Evolutionary conservation across 2,888 invertebrate species (phyloP).

Genomic region (Athalia cordata): DNA sequence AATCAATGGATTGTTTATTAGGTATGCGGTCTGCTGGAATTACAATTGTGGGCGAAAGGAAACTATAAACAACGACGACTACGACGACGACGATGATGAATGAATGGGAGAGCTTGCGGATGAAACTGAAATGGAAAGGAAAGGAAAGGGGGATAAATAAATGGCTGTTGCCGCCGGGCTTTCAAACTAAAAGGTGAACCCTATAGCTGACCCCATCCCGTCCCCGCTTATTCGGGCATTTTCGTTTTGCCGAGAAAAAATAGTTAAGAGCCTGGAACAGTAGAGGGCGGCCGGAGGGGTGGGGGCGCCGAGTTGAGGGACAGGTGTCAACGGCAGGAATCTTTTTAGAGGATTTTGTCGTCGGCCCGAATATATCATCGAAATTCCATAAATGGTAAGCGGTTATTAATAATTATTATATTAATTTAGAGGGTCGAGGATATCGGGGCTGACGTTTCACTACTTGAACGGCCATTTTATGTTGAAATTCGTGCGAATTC

Average conservation of each 20-base stretch:
- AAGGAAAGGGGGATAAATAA: background rate
- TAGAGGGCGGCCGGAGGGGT: constrained; percentile 71
- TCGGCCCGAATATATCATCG: constrained; percentile 23
- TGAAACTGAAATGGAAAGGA: too few species aligned
- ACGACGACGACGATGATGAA: too few species aligned
- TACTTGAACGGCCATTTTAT: constrained; percentile 60
- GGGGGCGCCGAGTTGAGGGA: constrained; percentile 69
- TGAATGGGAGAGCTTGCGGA: too few species aligned
- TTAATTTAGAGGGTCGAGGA: constrained; percentile 16
- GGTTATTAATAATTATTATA: constrained; percentile 19
- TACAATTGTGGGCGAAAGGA: too few species aligned
- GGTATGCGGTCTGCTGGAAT: too few species aligned
- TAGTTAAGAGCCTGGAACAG: constrained; percentile 71
- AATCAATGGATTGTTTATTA: too few species aligned
- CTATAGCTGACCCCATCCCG: background rate
- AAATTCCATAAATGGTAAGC: constrained; percentile 41
- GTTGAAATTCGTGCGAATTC: constrained; percentile 67
- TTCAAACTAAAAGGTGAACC: constrained; percentile 20
- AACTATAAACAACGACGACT: too few species aligned
- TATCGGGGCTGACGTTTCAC: constrained; percentile 26
- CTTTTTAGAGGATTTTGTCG: constrained; percentile 18
- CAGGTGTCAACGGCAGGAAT: constrained; percentile 70
- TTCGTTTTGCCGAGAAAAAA: constrained; percentile 68
- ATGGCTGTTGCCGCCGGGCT: constrained; percentile 27
- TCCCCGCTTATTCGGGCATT: constrained; percentile 64